Conservation (phyloP, 1,140 invertebrate species). For the Macrobrachium nipponense region DNA sequence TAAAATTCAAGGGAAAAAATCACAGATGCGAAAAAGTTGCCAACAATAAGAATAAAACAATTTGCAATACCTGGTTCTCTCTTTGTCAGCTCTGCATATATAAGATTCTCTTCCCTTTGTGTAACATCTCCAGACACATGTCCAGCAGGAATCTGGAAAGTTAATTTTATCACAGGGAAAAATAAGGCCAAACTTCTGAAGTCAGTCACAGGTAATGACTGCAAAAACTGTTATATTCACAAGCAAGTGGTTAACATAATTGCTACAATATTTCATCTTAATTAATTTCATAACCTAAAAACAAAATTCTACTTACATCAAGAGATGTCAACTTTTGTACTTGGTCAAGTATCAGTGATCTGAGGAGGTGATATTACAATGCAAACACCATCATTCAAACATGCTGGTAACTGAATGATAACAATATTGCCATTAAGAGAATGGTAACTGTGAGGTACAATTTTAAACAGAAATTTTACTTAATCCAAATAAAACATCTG, state of each 20-base stretch:
- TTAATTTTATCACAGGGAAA: too few species aligned
- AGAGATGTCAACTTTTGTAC: slow-evolving; percentile 86
- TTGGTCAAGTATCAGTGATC: slow-evolving; percentile 95
- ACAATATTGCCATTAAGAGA: too few species aligned
- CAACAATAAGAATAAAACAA: too few species aligned
- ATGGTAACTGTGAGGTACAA: too few species aligned
- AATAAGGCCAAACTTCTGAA: too few species aligned
- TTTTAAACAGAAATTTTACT: too few species aligned
- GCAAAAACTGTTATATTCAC: too few species aligned
- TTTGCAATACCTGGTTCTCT: slow-evolving; percentile 71
- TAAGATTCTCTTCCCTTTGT: slow-evolving; percentile 73
- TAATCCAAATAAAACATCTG: too few species aligned
- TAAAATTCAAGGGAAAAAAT: too few species aligned
- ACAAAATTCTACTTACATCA: slow-evolving; percentile 69
- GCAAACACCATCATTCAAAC: slow-evolving; percentile 79
- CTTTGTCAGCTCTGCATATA: slow-evolving; percentile 78
- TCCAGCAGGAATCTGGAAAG: slow-evolving; percentile 79
- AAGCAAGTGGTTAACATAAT: background rate
- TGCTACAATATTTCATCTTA: background rate
- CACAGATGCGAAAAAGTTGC: too few species aligned
- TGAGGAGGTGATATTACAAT: slow-evolving; percentile 95
- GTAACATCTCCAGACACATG: slow-evolving; percentile 80
- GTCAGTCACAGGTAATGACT: too few species aligned
- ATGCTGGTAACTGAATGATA: slow-evolving; percentile 70
- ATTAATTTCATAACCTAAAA: background rate